Base-by-base conservation (phyloP, 2,113 vertebrate genomes). In the Lethenteron reissneri region DNA sequence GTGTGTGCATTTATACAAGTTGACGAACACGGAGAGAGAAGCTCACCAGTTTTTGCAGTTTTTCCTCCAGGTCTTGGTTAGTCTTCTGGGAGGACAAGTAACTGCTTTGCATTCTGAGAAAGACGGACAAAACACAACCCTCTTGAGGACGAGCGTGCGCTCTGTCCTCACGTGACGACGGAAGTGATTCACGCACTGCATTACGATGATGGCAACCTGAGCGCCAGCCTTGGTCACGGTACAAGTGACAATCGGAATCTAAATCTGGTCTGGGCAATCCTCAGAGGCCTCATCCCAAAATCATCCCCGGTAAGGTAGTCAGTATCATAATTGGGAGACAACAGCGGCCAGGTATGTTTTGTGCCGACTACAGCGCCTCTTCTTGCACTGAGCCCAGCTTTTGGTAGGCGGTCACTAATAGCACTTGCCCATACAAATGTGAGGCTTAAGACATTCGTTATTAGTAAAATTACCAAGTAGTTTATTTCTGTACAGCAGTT, bases 11-110 rank as follows among this genome's bases (percentile, higher is more conserved):
- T 41, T 41, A 41, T 41, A 41, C 41, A 41, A 5, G 41, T 41
- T 41, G 41, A 41, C 41, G 41, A 41, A 41, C 41, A 41, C 41
- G 41, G 41, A 41, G 41, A 41, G 41, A 41, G 41, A 6, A 7
- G 78, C 83, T 86, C 81, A 96, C 94, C 86, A 87, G 89, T 76
- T 84, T 81, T 76, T 88, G 87, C 75, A 95, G 85, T 79, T 95
- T 96, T 75, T 95, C 87, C 77, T 99, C 89, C 82, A 94, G 80
- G 78, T 95, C 90, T 80, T 92, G 88, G 80, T 99, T 97, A 85
- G 95, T 88, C 80, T 88, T 85, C 81, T 97, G 91, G 77, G 95
- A 83, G 57, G 88, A 84, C 79, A 89, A 79, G 79, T 97, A 95
- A 80, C 91, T 88, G 78, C 82, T 95, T 81, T 96, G 91, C 79